Evolutionary conservation across 2,888 invertebrate genomes (phyloP).

Genomic region (Metellina segmentata): DNA sequence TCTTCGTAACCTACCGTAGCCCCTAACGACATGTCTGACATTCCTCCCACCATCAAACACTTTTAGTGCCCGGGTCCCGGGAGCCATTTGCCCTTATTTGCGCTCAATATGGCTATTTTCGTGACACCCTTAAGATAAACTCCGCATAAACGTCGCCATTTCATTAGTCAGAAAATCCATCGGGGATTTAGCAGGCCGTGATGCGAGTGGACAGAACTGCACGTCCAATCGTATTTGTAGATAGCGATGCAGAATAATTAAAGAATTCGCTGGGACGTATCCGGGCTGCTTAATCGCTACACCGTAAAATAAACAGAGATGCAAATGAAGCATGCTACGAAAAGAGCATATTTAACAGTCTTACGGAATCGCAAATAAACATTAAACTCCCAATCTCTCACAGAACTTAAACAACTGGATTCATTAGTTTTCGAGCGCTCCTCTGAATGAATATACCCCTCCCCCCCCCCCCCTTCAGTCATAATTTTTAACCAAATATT

Average conservation of each 20-base stretch:
- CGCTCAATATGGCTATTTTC: background rate
- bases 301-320: background rate
- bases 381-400: background rate
- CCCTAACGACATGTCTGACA: no score
- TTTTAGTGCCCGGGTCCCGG: no score
- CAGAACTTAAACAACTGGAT: background rate
- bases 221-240: background rate
- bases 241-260: background rate
- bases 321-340: background rate
- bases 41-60: no score
- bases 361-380: background rate
- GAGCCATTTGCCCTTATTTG: background rate
- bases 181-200: background rate
- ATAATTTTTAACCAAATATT: constrained; percentile 26
- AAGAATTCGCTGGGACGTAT: background rate
- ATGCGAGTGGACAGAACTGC: background rate
- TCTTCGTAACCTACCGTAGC: no score
- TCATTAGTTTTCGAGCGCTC: background rate
- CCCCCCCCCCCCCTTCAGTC: no score
- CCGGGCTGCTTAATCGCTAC: background rate
- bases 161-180: background rate
- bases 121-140: background rate
- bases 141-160: background rate
- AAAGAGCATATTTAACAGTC: background rate
- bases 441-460: background rate